Base-by-base conservation (phyloP, 2,888 invertebrate genomes). In the Polydrusus tereticollis region DNA sequence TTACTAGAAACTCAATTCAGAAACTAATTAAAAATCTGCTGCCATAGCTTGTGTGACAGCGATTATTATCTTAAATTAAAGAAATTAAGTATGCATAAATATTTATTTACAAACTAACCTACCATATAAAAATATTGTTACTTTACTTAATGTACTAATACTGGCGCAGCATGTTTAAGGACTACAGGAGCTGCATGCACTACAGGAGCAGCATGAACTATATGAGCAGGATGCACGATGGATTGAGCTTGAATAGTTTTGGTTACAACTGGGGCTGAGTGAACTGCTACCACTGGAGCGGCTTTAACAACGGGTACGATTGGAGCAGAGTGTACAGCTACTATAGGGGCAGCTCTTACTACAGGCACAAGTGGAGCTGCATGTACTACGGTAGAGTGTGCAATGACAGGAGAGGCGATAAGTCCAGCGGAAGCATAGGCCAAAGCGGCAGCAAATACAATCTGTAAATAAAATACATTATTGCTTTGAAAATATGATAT, bases 291-390 rank as follows among this genome's bases (percentile, higher is more conserved):
- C 8, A 71, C 70, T 50, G 76, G 76, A 65, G 73, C 23, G 18
- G 59, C 60, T 43, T 72, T 74, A 29, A 33, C 8, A 4, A 55
- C 52, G 18, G 58, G 23, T 1, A 69, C 47, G 10, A 73, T 47
- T 4, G 72, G 72, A 12, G 73, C 74, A 43, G 80, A 77, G 59
- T 80, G 79, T 1, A 82, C 80, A 55, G 82, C 80, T 20, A 80
- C 80, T n/a, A 60, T 45, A 2, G 65, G 65, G 47, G 79, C 80
- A 7, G 81, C 81, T 26, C 80, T 77, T 18, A 78, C 76, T 23
- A 78, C 75, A n/a, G 79, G 78, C 73, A 82, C 78, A 43, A 82
- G 79, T 18, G 81, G 80, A 41, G 78, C 80, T 10, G 81, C 80
- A 21, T 80, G 76, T 14, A 77, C 76, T 38, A 77, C 76, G 12